Evolutionary conservation across 2,113 vertebrate species (phyloP).

Genomic region (Ceuthmochares aereus): DNA sequence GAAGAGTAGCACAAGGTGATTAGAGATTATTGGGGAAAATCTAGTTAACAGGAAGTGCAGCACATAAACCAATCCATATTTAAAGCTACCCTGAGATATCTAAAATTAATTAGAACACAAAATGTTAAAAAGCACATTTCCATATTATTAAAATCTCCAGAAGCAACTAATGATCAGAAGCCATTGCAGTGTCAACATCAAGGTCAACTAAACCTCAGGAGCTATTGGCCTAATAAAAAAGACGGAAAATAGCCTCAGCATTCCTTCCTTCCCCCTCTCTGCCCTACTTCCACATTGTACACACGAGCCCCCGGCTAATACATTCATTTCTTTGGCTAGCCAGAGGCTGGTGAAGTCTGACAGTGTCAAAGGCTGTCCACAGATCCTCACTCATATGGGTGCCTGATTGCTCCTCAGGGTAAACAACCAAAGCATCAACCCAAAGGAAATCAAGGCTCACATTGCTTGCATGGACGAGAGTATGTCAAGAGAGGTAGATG

Average conservation of each 20-base stretch:
- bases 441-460: neutral
- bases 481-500: rapidly evolving
- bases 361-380: neutral
- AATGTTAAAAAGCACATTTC: slow-evolving; percentile 20
- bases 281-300: neutral
- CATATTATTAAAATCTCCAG: slow-evolving; percentile 26
- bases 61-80: neutral
- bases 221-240: neutral
- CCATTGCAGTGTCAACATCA: neutral
- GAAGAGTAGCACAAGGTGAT: slow-evolving; percentile 20
- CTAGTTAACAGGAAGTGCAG: slow-evolving; percentile 29
- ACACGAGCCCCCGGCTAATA: neutral
- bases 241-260: neutral
- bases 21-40: slow-evolving; percentile 42
- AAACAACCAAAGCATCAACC: rapidly evolving
- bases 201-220: neutral
- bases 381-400: neutral
- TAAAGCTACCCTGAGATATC: neutral
- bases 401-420: rapidly evolving
- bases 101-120: slow-evolving; percentile 24
- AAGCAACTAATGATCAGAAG: neutral
- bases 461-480: neutral
- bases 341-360: rapidly evolving
- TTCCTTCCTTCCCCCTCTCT: neutral
- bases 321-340: rapidly evolving